Percentiles rank a stretch among this genome's conserved stretches.
These are phyloP conservation scores for Dermolepida albohirtum DNA, from an alignment of 2,888 invertebrate genomes.

Conservation along the genomic window DNA sequence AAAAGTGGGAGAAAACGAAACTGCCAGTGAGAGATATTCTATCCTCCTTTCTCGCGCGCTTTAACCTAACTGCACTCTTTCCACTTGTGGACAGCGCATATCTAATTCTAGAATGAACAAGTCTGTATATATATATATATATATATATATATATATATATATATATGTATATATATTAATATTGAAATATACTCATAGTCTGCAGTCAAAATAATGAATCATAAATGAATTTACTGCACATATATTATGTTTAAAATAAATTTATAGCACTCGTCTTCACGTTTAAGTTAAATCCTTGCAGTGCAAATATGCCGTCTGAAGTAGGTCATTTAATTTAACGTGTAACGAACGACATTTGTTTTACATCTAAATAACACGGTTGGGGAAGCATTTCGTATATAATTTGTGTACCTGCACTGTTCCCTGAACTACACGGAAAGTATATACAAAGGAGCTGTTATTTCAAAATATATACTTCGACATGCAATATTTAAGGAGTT, in stretches of 20 bases:
- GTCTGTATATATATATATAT: no score
- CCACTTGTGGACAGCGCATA: no score
- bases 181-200: no score
- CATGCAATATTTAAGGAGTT: slow-evolving; percentile 6
- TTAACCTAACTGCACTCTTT: no score
- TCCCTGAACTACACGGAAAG: not conserved
- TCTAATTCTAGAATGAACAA: no score
- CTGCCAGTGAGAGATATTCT: no score
- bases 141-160: no score
- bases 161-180: no score
- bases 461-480: not conserved
- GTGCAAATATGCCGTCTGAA: not conserved
- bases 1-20: no score
- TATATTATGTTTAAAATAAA: not conserved
- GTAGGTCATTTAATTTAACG: slow-evolving; percentile 13
- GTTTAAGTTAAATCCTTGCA: not conserved
- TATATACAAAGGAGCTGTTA: not conserved
- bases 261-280: not conserved
- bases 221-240: not conserved
- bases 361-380: slow-evolving; percentile 31
- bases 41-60: no score
- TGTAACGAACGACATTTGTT: slow-evolving; percentile 18
- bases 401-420: slow-evolving; percentile 23
- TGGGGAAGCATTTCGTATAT: slow-evolving; percentile 5
- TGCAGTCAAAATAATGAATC: no score